A percentile compares a stretch with the other conserved stretches of the same genome.
Evolutionary conservation across 2,113 vertebrate species (phyloP).

Genomic region (Lucifuga dentata): DNA sequence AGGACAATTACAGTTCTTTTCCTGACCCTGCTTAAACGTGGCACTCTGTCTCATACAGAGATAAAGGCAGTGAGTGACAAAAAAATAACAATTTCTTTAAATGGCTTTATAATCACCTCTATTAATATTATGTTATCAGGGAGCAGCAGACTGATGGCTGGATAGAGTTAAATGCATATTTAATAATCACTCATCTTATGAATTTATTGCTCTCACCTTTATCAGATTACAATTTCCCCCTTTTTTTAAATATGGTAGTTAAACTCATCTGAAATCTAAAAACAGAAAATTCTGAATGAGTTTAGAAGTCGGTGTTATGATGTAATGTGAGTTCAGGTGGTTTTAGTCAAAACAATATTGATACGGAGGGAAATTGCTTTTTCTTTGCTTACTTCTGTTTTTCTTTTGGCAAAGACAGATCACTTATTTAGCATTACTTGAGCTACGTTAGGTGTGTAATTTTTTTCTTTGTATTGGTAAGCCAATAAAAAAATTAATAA

Average conservation of each 20-base stretch:
- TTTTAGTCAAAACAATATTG: no score
- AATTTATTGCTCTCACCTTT: constrained; percentile 23
- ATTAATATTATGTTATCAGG: constrained; percentile 55
- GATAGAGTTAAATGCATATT: constrained; percentile 40
- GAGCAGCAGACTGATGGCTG: constrained; percentile 33
- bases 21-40: constrained; percentile 51
- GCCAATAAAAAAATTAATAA: no score
- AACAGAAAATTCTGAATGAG: constrained; percentile 13
- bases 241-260: neutral
- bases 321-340: no score
- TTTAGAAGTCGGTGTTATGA: no score
- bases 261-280: constrained; percentile 14
- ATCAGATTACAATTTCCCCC: constrained; percentile 22
- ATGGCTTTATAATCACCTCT: constrained; percentile 26
- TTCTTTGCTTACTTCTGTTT: no score
- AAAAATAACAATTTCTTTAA: constrained; percentile 22
- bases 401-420: no score
- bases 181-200: constrained; percentile 38
- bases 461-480: no score
- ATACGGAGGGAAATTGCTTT: no score
- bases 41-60: constrained; percentile 19
- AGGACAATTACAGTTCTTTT: constrained; percentile 60
- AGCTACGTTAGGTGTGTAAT: no score
- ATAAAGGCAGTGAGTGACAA: constrained; percentile 19
- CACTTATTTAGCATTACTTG: no score